Evolutionary conservation across 2,113 vertebrate species (phyloP), one percentile per base, ranked within the genome.

Genomic region (Acrocephalus arundinaceus): DNA sequence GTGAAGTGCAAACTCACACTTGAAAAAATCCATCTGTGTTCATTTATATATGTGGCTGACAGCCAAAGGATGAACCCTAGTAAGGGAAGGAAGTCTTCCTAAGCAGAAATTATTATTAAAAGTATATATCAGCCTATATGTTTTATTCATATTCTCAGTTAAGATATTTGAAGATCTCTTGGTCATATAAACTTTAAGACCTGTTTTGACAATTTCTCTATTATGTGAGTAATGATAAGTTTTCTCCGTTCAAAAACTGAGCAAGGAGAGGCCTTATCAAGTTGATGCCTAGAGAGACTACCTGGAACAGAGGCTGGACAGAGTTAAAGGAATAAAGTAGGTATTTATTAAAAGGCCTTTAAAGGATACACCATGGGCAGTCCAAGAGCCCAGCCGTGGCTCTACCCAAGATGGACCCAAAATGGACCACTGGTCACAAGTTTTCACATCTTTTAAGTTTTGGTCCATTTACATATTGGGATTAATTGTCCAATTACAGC

Each of bases 121-220:
- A 85, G 51, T 14, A 20, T 0, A 0, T 31, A 49, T 59, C 20
- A 72, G 31, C 15, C n/a, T 57, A 3, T 46, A 28, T n/a, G 7
- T n/a, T 85, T 78, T 61, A 49, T 49, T 73, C 51, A 48, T 25
- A 43, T 30, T 46, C 57, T 70, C 52, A 66, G 23, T 30, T 33
- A 49, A 66, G 22, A 27, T 15, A 70, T 65, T 45, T 65, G 33
- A 81, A 96, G 31, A 16, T n/a, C 25, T 21, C 46, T 67, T 33
- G 41, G n/a, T 39, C 73, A 48, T 21, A 8, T 30, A 45, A 94
- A 62, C 11, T 61, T 65, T 25, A 73, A 45, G 39, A 73, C 12
- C 54, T 63, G 2, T 59, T 74, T 48, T 67, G 33, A 71, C 15
- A 63, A 57, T 13, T 78, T 66, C 23, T 52, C 12, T 22, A 43